Conservation (phyloP, 2,113 vertebrate species). For the Cygnus atratus region DNA sequence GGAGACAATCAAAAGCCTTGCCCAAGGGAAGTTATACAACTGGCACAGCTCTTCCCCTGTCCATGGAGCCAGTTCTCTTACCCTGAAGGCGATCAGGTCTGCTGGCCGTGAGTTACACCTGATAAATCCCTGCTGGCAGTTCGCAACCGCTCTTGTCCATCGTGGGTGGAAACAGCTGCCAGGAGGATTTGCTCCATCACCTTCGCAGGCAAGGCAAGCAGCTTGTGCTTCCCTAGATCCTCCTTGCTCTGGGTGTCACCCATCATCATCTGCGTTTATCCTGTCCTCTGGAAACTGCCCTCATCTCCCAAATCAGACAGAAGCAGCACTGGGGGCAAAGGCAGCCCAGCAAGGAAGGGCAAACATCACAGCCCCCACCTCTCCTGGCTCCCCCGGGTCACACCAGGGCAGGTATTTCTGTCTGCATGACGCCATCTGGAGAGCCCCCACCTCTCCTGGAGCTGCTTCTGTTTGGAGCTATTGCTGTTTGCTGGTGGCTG, state of each 20-base stretch:
- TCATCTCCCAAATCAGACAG: accelerated
- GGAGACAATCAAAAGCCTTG: background rate
- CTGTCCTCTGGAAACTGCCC: background rate
- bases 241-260: background rate
- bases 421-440: background rate
- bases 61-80: accelerated
- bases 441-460: background rate
- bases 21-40: accelerated
- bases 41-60: background rate
- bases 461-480: constrained; percentile 8
- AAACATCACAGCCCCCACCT: accelerated
- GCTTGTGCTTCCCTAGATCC: background rate
- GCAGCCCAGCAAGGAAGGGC: background rate
- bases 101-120: accelerated
- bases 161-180: background rate
- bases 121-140: background rate
- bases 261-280: background rate
- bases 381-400: background rate
- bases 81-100: background rate
- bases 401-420: background rate
- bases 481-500: background rate
- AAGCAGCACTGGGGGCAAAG: background rate
- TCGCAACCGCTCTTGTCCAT: background rate
- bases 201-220: background rate
- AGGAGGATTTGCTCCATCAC: background rate